A percentile compares a stretch with the other conserved stretches of the same genome.
Evolutionary conservation across 2,888 invertebrate genomes (phyloP).

Genomic region (Tetanocera ferruginea): DNA sequence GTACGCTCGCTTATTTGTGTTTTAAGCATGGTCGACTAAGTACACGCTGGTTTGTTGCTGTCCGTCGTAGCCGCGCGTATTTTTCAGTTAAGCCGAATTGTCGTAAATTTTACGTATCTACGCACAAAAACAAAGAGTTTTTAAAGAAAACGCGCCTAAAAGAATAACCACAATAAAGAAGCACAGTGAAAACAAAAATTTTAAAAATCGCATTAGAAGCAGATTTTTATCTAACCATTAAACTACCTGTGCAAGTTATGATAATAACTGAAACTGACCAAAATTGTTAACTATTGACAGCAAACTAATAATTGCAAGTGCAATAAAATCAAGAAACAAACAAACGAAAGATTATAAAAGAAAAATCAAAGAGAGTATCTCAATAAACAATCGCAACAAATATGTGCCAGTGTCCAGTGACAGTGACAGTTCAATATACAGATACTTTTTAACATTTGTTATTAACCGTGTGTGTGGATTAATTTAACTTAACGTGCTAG

Average conservation of each 20-base stretch:
- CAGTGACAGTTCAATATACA: constrained; percentile 1
- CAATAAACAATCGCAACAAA: neutral
- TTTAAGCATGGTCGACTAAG: constrained; percentile 66
- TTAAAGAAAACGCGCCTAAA: constrained; percentile 28
- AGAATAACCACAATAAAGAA: neutral
- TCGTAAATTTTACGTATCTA: constrained; percentile 40
- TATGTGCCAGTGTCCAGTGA: constrained; percentile 7
- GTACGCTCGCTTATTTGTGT: constrained; percentile 66
- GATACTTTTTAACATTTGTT: neutral
- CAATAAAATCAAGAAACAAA: constrained; percentile 11
- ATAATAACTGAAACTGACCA: neutral
- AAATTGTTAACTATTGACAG: neutral
- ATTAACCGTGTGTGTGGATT: neutral
- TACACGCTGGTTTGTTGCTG: constrained; percentile 54
- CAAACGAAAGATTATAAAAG: constrained; percentile 2
- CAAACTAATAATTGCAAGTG: neutral
- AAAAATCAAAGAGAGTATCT: constrained; percentile 32
- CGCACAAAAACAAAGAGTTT: constrained; percentile 4
- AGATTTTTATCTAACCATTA: neutral
- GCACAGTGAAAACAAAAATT: neutral
- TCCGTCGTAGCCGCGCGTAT: constrained; percentile 57
- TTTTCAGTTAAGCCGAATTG: constrained; percentile 49
- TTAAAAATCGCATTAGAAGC: neutral
- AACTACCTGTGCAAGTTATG: neutral
- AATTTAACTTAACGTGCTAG: neutral